Percentiles rank a stretch among this genome's conserved stretches.
Evolutionary conservation across 2,888 invertebrate species (phyloP).

Genomic region (Pasiphila rectangulata): DNA sequence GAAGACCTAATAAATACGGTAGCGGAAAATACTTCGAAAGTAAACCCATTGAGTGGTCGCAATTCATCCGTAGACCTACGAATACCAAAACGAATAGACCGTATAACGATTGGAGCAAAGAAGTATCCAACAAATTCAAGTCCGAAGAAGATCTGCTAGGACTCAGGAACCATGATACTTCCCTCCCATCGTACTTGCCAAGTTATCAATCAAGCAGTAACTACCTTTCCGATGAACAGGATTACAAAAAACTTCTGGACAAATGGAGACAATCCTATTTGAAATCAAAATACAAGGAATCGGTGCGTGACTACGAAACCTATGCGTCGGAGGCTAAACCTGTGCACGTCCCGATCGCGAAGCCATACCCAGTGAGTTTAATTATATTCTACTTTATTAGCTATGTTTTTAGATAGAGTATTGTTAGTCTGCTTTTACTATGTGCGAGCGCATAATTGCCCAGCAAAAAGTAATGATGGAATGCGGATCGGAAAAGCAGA

Average conservation of each 20-base stretch:
- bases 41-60: constrained; percentile 51
- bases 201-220: constrained; percentile 48
- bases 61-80: constrained; percentile 47
- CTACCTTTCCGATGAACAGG: constrained; percentile 51
- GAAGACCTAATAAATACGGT: constrained; percentile 50
- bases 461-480: constrained; percentile 62
- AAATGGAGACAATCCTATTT: constrained; percentile 71
- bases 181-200: constrained; percentile 62
- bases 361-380: constrained; percentile 70
- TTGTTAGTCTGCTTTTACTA: constrained; percentile 18
- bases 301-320: constrained; percentile 58
- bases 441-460: constrained; percentile 48
- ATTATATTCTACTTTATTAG: constrained; percentile 27
- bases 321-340: constrained; percentile 64
- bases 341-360: constrained; percentile 63
- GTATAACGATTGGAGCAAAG: constrained; percentile 58
- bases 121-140: constrained; percentile 50
- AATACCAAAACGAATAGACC: constrained; percentile 49
- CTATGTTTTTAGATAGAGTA: constrained; percentile 29
- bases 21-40: constrained; percentile 48
- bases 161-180: constrained; percentile 67
- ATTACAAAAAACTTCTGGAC: constrained; percentile 64
- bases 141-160: constrained; percentile 72
- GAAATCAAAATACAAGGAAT: constrained; percentile 65
- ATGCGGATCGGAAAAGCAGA: constrained; percentile 74